These are phyloP conservation scores for Passer montanus DNA, from an alignment of 2,113 vertebrate genomes.

Conservation along the genomic window DNA sequence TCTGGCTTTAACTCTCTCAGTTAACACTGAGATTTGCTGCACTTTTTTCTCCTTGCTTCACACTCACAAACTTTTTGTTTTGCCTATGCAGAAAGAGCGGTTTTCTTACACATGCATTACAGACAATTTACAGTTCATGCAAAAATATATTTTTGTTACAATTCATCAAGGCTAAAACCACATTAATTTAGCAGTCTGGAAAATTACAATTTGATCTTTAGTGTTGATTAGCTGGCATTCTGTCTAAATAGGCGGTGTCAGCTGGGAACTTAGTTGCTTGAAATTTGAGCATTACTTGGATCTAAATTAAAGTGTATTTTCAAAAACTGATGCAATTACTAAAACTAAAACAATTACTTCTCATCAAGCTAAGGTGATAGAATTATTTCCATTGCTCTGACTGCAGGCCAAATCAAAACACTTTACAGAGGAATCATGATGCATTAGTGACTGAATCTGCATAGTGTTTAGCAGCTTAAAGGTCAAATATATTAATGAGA, in stretches of 20 bases:
- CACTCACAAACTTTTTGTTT: neutral
- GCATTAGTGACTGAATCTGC: neutral
- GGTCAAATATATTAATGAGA: conserved; percentile 32
- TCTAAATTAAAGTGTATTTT: conserved; percentile 7
- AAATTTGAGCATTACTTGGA: conserved; percentile 19
- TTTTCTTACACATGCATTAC: neutral
- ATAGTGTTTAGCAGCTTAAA: neutral
- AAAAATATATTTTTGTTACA: neutral
- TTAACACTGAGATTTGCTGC: neutral
- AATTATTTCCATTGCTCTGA: neutral
- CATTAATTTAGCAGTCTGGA: conserved; percentile 15
- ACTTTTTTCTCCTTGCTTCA: neutral
- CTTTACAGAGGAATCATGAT: neutral
- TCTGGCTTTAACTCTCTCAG: too few species aligned
- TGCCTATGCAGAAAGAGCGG: neutral
- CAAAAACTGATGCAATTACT: neutral
- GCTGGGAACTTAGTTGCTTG: neutral
- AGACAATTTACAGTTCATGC: neutral
- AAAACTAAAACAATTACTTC: neutral
- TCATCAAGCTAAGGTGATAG: neutral
- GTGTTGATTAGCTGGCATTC: conserved; percentile 22
- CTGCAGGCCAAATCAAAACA: neutral
- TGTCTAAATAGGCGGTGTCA: conserved; percentile 13
- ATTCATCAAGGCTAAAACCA: neutral
- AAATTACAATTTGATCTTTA: conserved; percentile 37